Percentiles rank a stretch among this genome's conserved stretches.
phyloP scores from a whole-genome alignment of 2,113 vertebrate species.

The Siniperca knerii region DNA sequence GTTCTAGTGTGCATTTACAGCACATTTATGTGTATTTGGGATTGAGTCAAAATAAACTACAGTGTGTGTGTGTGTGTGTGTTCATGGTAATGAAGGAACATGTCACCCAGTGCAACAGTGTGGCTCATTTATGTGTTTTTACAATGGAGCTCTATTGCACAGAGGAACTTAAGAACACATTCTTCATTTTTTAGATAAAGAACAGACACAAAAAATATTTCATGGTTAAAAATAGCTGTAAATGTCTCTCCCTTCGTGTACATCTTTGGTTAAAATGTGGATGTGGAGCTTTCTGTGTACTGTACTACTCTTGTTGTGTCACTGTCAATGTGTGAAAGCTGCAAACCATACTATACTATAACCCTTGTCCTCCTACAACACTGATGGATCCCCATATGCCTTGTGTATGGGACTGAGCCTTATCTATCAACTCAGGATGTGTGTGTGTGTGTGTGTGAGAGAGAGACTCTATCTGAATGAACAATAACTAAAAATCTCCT shows the following conservation, averaged over 20 bases:
- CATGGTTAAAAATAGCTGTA: no score
- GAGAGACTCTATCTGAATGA: slow-evolving; percentile 15
- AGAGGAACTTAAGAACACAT: no score
- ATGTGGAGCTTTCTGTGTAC: neutral
- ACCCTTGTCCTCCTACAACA: neutral
- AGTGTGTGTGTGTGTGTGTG: no score
- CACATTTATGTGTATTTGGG: no score
- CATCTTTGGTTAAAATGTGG: no score
- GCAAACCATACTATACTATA: neutral
- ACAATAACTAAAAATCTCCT: slow-evolving; percentile 51
- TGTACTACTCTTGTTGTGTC: neutral
- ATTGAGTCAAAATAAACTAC: no score
- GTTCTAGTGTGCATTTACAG: no score
- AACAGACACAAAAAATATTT: no score
- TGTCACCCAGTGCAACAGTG: neutral
- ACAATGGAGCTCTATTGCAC: no score
- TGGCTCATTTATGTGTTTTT: neutral
- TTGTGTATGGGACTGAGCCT: neutral
- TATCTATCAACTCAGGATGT: slow-evolving; percentile 30
- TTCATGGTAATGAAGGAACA: no score
- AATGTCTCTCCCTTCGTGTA: no score
- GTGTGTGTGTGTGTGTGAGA: slow-evolving; percentile 4
- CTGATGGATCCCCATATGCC: neutral
- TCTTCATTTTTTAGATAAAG: no score
- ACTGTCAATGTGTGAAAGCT: slow-evolving; percentile 1